phyloP scores from a whole-genome alignment of 2,888 invertebrate species.

The Anoncus sp. region DNA sequence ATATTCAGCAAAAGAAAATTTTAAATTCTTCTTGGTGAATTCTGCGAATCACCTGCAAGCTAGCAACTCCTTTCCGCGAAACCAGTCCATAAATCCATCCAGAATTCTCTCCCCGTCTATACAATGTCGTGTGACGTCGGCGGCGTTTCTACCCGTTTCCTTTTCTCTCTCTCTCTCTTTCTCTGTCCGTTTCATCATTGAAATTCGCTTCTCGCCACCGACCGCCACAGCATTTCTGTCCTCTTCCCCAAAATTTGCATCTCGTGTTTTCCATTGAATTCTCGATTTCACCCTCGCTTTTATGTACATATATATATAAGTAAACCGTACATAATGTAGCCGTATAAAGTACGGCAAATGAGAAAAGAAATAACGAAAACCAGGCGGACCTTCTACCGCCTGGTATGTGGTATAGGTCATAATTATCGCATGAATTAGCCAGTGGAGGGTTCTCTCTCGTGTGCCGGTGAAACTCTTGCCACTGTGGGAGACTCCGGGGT shows the following conservation, averaged over 20 bases:
- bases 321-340: slow-evolving; percentile 1
- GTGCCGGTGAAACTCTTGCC: slow-evolving; percentile 57
- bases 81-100: slow-evolving; percentile 59
- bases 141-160: slow-evolving; percentile 43
- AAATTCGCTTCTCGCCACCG: slow-evolving; percentile 67
- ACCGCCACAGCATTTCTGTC: slow-evolving; percentile 27
- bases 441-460: slow-evolving; percentile 34
- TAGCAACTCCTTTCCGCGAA: slow-evolving; percentile 54
- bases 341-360: slow-evolving; percentile 41
- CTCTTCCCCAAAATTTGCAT: slow-evolving; percentile 52
- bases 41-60: slow-evolving; percentile 43
- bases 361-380: slow-evolving; percentile 59
- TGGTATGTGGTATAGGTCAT: slow-evolving; percentile 47
- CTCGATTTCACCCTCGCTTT: slow-evolving; percentile 34
- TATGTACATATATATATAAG: background rate
- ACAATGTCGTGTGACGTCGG: slow-evolving; percentile 32
- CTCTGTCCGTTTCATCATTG: slow-evolving; percentile 64
- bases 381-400: slow-evolving; percentile 33
- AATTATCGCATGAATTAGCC: slow-evolving; percentile 64
- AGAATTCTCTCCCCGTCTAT: slow-evolving; percentile 44
- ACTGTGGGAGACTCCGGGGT: slow-evolving; percentile 39
- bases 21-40: slow-evolving; percentile 35
- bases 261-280: slow-evolving; percentile 47
- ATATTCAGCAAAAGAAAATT: slow-evolving; percentile 48
- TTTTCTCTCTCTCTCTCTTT: slow-evolving; percentile 3